Base-by-base conservation (phyloP, 2,113 vertebrate genomes). In the Epinephelus moara region DNA sequence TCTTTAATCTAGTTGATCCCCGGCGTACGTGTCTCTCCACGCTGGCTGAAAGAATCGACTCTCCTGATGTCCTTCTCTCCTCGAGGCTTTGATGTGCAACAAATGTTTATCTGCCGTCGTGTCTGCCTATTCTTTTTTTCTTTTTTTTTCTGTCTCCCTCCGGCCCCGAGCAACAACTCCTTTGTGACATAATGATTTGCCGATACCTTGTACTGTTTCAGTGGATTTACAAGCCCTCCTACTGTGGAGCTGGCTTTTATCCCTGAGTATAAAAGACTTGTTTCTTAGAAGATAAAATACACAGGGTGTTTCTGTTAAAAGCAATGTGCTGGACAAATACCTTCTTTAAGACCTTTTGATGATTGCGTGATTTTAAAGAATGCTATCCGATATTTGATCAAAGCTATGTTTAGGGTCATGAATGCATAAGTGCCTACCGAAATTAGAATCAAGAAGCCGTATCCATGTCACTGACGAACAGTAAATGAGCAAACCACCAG, bases 121-220 rank as follows among this genome's bases (percentile, higher is more conserved):
- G 52, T 37, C 67, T 62, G 57, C 53, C 17, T 75, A 4, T 59
- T 74, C 9, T 17, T 25, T 66, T 56, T 53, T 74, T 40, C 13
- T 25, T 66, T 56, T 53, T 74, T 40, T 47, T 47, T 33, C 73
- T 25, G 23, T 73, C 68, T 80, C 80, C 74, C 71, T 82, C 4
- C 5, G 66, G 66, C 79, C 72, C 86, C 10, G 2, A 87, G 82
- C 82, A 85, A 86, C 88, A 88, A 70, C 73, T 85, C 57, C 63
- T 86, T 23, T 88, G 79, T 85, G 85, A 92, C 89, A 78, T 88
- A 91, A 92, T 88, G 85, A 85, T 91, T 88, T 87, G 74, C 81
- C 88, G 82, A 86, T 85, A 91, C 57, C 63, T 71, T 15, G 56
- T 21, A 76, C 53, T 75, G 60, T 81, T 93, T 82, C 75, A 88